A percentile compares a stretch with the other conserved stretches of the same genome.
These are phyloP conservation scores for Plutella xylostella DNA, from an alignment of 2,888 invertebrate genomes.

Conservation along the genomic window DNA sequence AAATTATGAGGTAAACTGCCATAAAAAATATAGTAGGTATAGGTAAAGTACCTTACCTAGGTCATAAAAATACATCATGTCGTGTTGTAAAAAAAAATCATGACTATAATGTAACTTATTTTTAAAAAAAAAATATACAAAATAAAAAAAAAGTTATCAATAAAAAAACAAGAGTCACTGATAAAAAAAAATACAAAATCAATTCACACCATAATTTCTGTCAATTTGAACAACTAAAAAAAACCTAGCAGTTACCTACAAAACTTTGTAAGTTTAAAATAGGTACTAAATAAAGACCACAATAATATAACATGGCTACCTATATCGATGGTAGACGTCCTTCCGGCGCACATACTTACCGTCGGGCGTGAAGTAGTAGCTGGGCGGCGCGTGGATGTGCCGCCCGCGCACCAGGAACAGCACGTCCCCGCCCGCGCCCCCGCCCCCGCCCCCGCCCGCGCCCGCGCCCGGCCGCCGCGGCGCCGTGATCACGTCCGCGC, in stretches of 20 bases:
- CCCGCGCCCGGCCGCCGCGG: slow-evolving; percentile 37
- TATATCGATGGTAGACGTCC: slow-evolving; percentile 57
- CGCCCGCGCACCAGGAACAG: slow-evolving; percentile 55
- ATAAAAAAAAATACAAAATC: not conserved
- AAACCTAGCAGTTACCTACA: not conserved
- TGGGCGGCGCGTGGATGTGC: slow-evolving; percentile 58
- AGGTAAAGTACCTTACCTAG: too few species aligned
- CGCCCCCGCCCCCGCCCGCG: slow-evolving; percentile 51
- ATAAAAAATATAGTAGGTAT: too few species aligned
- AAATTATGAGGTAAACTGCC: too few species aligned
- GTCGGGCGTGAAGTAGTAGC: slow-evolving; percentile 59
- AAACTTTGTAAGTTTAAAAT: too few species aligned
- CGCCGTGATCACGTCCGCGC: slow-evolving; percentile 61
- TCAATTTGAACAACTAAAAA: not conserved
- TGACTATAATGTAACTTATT: too few species aligned
- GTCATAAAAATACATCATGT: too few species aligned
- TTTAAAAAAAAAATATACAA: not conserved
- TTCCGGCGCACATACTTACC: slow-evolving; percentile 62
- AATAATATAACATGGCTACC: slow-evolving; percentile 31
- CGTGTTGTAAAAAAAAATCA: too few species aligned
- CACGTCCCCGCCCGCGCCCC: slow-evolving; percentile 43
- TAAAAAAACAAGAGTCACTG: not conserved
- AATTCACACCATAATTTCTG: not conserved
- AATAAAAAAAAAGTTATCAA: not conserved
- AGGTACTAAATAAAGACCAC: not conserved